Conservation (phyloP, 2,888 invertebrate genomes). For the Hartigia nigra region DNA sequence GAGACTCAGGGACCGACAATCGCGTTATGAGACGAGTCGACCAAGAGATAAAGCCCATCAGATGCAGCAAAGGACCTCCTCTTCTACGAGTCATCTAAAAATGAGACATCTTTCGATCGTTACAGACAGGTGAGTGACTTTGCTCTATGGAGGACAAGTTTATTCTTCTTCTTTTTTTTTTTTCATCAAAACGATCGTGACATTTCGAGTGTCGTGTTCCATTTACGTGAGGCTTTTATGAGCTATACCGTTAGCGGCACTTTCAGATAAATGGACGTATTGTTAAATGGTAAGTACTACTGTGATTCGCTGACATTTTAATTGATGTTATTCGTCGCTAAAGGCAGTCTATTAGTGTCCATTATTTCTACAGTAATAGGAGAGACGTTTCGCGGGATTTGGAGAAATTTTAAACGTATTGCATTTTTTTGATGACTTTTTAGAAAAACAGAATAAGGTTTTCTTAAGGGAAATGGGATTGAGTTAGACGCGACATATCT, state of each 20-base stretch:
- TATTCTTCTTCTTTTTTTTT: neutral
- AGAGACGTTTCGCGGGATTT: neutral
- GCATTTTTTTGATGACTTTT: neutral
- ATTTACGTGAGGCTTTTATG: neutral
- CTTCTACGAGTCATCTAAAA: neutral
- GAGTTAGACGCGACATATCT: neutral
- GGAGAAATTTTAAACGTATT: neutral
- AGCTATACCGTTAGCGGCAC: neutral
- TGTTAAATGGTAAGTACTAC: neutral
- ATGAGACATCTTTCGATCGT: neutral
- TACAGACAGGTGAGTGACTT: neutral
- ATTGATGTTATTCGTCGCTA: neutral
- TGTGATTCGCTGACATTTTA: neutral
- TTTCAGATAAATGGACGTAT: neutral
- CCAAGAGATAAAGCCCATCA: slow-evolving; percentile 11
- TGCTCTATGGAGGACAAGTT: neutral
- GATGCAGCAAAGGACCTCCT: neutral
- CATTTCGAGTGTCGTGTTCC: neutral
- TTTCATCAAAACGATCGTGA: neutral
- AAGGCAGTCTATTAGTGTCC: neutral
- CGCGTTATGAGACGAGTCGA: slow-evolving; percentile 21
- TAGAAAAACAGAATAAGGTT: neutral
- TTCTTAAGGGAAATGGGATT: neutral
- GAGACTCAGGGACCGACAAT: slow-evolving; percentile 25
- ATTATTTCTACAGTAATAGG: neutral